Evolutionary conservation across 1,140 invertebrate genomes (phyloP), one percentile per base, ranked within the genome.

Genomic region (Diuraphis noxia): DNA sequence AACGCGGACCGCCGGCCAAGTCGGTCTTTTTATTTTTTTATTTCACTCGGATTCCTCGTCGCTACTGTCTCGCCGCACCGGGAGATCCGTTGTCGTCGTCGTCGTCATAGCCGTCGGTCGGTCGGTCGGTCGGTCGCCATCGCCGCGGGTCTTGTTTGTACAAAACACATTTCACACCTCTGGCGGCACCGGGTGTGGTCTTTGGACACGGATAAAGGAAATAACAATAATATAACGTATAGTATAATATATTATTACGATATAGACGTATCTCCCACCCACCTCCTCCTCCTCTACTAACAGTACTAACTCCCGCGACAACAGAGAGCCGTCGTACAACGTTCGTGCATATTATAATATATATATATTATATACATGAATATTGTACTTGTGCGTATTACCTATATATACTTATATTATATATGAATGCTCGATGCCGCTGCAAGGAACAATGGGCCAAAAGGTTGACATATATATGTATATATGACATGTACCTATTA

Each of bases 151-250:
- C 43, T 89, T 89, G 88, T 89, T 77, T 89, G 56, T 89, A 77
- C 36, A 43, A 77, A 89, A 89, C 56, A 77, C 56, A 89, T 89
- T 89, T 89, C 56, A 89, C 88, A 89, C 88, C 88, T 41, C 63
- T n/a, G 88, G 63, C 88, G 56, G 56, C 88, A 89, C 40, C 56
- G 88, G 88, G 88, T 89, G 88, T 89, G 88, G 88, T 89, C 88
- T 88, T n/a, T 36, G 49, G 46, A 88, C 82, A 85, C 82, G n/a
- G 85, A 87, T n/a, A n/a, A 56, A 87, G 19, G 36, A 25, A 38
- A 38, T 72, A 63, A 63, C 56, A 63, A 63, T 30, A 63, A 63
- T 30, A 56, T 56, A 30, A 56, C 30, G 1, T n/a, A 63, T 63
- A 63, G n/a, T 34, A 72, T 72, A 63, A 72, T 72, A 72, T 19